A percentile compares a stretch with the other conserved stretches of the same genome.
phyloP scores from a whole-genome alignment of 2,888 invertebrate genomes.

The Troides oblongomaculatus region DNA sequence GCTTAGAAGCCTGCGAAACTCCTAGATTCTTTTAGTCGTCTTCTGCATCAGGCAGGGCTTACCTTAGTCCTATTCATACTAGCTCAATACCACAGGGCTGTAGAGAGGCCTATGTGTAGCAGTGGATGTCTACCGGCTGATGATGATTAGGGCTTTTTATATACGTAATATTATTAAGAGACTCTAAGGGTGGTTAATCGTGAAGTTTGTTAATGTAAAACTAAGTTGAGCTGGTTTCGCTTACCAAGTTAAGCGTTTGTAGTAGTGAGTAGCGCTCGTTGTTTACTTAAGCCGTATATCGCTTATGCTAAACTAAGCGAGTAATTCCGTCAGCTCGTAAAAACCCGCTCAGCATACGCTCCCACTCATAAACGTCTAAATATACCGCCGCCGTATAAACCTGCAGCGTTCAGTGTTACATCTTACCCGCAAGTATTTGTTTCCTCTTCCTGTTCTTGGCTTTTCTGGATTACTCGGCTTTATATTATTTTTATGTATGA shows the following conservation, averaged over 20 bases:
- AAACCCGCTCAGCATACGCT: constrained; percentile 20
- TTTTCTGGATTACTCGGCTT: neutral
- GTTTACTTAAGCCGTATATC: constrained; percentile 1
- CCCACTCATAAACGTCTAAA: constrained; percentile 8
- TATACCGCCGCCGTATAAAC: constrained; percentile 6
- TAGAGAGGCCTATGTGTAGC: too few relatives aligned
- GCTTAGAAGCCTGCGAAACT: too few relatives aligned
- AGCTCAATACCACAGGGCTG: too few relatives aligned
- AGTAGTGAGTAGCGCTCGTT: neutral
- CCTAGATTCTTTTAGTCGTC: too few relatives aligned
- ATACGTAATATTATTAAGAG: too few relatives aligned
- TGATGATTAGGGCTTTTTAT: too few relatives aligned
- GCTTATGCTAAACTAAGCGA: constrained; percentile 13
- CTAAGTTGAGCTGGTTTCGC: too few relatives aligned
- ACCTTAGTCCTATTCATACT: too few relatives aligned
- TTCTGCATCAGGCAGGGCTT: too few relatives aligned
- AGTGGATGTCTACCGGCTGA: too few relatives aligned
- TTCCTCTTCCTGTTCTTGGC: constrained; percentile 5
- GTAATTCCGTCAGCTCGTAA: constrained; percentile 18
- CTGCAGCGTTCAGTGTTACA: constrained; percentile 7
- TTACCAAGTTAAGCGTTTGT: neutral
- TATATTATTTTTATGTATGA: neutral
- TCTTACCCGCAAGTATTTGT: constrained; percentile 12
- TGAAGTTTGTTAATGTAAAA: too few relatives aligned
- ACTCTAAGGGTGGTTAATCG: too few relatives aligned